Evolutionary conservation across 2,113 vertebrate species (phyloP).

Genomic region (Crotalus horridus): DNA sequence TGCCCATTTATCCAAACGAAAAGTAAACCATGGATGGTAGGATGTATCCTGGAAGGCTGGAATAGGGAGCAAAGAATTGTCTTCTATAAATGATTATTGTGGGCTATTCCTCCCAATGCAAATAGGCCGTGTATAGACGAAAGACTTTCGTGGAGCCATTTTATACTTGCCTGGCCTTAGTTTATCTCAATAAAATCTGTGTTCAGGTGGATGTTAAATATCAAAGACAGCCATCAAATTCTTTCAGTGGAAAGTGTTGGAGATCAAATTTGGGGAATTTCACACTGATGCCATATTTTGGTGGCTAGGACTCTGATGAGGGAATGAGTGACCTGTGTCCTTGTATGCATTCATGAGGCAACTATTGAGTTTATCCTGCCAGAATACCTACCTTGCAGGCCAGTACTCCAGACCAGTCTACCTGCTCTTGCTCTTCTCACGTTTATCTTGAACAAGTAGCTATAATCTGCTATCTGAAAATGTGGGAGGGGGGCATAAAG

Average conservation of each 20-base stretch:
- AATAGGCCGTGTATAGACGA: background rate
- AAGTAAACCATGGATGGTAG: background rate
- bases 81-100: background rate
- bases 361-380: background rate
- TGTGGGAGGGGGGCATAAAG: background rate
- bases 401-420: background rate
- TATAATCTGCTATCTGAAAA: background rate
- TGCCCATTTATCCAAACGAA: background rate
- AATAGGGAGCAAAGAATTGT: background rate
- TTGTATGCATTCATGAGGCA: background rate
- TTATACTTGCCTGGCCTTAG: background rate
- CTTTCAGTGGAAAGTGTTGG: background rate
- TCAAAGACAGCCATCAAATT: background rate
- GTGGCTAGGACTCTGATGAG: background rate
- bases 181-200: background rate
- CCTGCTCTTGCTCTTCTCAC: background rate
- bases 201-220: background rate
- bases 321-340: background rate
- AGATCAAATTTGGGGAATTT: background rate
- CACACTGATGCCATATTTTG: background rate
- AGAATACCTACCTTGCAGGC: too few species aligned
- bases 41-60: background rate
- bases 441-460: background rate
- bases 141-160: background rate
- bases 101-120: background rate